Percentiles rank a stretch among this genome's conserved stretches.
Conservation (phyloP, 2,888 invertebrate species). For the Tetragonula carbonaria region DNA sequence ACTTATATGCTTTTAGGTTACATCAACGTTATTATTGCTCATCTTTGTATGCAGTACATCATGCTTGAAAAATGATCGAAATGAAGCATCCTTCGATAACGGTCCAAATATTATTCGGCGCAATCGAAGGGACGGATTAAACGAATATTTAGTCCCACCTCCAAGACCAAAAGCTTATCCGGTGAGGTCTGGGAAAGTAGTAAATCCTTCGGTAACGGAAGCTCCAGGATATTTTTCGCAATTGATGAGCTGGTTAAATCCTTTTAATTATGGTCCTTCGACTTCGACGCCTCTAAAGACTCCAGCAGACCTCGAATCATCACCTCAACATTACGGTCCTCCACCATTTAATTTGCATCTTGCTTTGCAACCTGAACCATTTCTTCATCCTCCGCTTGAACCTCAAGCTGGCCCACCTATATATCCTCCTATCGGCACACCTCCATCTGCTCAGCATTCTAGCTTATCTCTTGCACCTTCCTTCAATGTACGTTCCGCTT, state of each 20-base stretch:
- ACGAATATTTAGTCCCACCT: slow-evolving; percentile 76
- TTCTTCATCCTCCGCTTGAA: slow-evolving; percentile 52
- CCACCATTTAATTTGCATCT: slow-evolving; percentile 10
- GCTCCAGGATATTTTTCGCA: slow-evolving; percentile 86
- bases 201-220: slow-evolving; percentile 82
- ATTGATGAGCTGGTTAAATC: slow-evolving; percentile 87
- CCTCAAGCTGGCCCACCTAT: slow-evolving; percentile 33
- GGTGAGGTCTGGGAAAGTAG: slow-evolving; percentile 71
- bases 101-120: slow-evolving; percentile 33
- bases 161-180: slow-evolving; percentile 47
- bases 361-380: slow-evolving; percentile 5
- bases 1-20: slow-evolving; percentile 23
- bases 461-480: slow-evolving; percentile 3
- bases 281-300: neutral
- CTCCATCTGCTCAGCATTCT: neutral
- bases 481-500: neutral
- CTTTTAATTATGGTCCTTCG: slow-evolving; percentile 81
- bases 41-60: slow-evolving; percentile 7
- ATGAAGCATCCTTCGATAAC: neutral
- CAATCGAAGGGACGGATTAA: slow-evolving; percentile 57
- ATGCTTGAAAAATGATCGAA: slow-evolving; percentile 46
- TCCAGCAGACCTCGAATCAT: slow-evolving; percentile 28
- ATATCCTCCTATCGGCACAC: neutral
- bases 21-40: slow-evolving; percentile 18
- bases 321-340: slow-evolving; percentile 16